These are phyloP conservation scores for Chymomyza procnemis DNA, from an alignment of 2,888 invertebrate genomes.

Conservation along the genomic window DNA sequence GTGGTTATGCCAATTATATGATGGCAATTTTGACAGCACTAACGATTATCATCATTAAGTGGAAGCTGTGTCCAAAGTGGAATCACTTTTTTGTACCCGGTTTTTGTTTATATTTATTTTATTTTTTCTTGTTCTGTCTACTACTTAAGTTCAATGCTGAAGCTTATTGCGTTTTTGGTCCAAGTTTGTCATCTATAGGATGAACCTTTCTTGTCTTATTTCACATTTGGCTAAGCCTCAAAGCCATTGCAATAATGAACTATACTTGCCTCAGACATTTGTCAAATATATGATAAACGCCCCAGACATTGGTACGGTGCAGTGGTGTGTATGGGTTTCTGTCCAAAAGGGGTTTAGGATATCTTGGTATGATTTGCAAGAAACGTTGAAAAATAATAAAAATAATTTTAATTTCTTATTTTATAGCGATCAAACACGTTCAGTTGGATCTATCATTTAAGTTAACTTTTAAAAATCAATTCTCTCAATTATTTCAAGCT, in stretches of 20 bases:
- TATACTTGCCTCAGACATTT: constrained; percentile 32
- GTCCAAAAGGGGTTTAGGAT: no score
- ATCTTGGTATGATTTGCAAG: no score
- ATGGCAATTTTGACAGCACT: constrained; percentile 65
- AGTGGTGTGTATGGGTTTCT: no score
- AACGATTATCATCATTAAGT: constrained; percentile 63
- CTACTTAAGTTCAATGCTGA: background rate
- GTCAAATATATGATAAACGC: constrained; percentile 35
- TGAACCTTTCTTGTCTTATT: background rate
- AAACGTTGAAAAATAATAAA: no score
- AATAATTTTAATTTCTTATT: no score
- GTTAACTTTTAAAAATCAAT: no score
- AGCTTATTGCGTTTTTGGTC: constrained; percentile 15
- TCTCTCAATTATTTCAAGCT: no score
- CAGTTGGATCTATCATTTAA: no score
- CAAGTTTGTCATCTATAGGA: background rate
- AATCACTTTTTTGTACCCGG: background rate
- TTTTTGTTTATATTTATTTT: no score
- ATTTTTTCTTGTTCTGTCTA: background rate
- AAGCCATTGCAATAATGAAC: constrained; percentile 18
- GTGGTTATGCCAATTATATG: constrained; percentile 58
- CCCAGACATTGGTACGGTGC: background rate
- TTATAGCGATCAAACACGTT: no score
- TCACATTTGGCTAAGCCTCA: constrained; percentile 15
- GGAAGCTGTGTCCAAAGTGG: background rate